Percentiles rank a stretch among this genome's conserved stretches.
phyloP scores from a whole-genome alignment of 2,113 vertebrate genomes.

The Pogona vitticeps region DNA sequence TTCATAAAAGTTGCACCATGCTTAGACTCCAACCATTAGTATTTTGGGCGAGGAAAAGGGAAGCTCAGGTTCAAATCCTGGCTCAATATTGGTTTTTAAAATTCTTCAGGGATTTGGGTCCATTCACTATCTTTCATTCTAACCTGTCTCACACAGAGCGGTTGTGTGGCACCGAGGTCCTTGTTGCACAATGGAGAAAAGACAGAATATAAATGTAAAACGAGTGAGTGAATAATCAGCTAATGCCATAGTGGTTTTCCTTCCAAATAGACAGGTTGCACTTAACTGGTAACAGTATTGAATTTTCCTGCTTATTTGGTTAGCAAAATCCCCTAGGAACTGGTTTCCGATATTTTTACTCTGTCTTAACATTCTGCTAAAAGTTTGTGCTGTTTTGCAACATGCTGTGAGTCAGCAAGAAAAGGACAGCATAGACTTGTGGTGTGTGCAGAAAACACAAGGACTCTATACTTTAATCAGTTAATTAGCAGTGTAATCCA shows the following conservation, averaged over 20 bases:
- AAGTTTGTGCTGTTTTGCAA: neutral
- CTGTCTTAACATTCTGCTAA: neutral
- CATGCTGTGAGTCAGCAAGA: neutral
- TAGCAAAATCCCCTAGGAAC: neutral
- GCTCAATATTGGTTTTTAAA: neutral
- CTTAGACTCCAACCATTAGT: neutral
- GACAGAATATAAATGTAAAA: neutral
- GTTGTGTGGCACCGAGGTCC: neutral
- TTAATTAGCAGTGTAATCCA: neutral
- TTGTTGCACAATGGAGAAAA: neutral
- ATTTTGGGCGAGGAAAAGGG: neutral
- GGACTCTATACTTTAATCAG: neutral
- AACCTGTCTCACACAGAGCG: neutral
- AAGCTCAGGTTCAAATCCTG: neutral
- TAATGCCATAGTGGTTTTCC: neutral
- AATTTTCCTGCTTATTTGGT: neutral
- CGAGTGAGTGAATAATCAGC: neutral
- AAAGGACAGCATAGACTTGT: neutral
- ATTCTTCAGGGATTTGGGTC: neutral
- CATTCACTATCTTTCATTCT: neutral
- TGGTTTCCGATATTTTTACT: neutral
- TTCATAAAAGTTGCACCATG: neutral
- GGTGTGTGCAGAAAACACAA: neutral
- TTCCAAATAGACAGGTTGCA: neutral
- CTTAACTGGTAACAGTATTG: neutral